These are phyloP conservation scores for Hylaeus anthracinus DNA, from an alignment of 1,140 invertebrate genomes.

Conservation along the genomic window DNA sequence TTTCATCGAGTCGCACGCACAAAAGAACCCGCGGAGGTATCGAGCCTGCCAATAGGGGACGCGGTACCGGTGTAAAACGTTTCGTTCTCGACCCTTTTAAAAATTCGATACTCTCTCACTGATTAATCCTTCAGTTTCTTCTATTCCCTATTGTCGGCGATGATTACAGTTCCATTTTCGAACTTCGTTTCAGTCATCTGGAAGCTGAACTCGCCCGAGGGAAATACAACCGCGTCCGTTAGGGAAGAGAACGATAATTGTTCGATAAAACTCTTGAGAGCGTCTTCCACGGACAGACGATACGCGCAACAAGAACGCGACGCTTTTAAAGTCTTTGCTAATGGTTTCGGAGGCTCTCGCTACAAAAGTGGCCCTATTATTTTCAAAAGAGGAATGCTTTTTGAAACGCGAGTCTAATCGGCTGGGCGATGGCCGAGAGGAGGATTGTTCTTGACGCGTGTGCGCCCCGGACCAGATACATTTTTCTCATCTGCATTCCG, in stretches of 20 bases:
- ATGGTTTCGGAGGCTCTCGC: neutral
- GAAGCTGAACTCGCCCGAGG: neutral
- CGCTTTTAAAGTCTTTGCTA: conserved; percentile 24
- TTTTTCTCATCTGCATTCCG: neutral
- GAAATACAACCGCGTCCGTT: neutral
- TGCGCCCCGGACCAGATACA: neutral
- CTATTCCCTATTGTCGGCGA: neutral
- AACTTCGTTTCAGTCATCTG: neutral
- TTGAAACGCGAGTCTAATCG: conserved; percentile 10
- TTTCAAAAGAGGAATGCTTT: conserved; percentile 15
- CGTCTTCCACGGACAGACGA: too few species aligned
- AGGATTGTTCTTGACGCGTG: neutral
- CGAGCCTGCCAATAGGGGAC: neutral
- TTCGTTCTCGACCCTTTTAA: neutral
- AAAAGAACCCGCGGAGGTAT: neutral
- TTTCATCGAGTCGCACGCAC: neutral
- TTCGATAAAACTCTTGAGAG: neutral
- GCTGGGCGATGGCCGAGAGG: neutral
- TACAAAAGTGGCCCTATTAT: neutral
- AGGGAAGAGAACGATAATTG: neutral
- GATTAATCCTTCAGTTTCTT: conserved; percentile 10
- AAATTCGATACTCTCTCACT: too few species aligned
- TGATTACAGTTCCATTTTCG: neutral
- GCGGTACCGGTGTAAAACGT: neutral
- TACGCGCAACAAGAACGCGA: conserved; percentile 3